Percentiles rank a stretch among this genome's conserved stretches.
Conservation (phyloP, 2,797 vertebrate genomes). For the Pantherophis vulpinus region DNA sequence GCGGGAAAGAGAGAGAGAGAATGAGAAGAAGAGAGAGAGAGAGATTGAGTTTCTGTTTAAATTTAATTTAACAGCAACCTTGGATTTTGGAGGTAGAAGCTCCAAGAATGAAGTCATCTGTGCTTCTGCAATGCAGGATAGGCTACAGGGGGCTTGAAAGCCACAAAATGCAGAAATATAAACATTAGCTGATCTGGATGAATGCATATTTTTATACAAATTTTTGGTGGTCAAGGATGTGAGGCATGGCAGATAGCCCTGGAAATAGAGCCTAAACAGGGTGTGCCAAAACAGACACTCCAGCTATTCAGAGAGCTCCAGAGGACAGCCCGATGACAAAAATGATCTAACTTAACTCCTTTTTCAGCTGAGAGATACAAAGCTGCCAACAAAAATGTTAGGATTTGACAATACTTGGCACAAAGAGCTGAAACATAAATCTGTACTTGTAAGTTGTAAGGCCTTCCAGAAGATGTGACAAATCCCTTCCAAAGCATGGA, state of each 20-base stretch:
- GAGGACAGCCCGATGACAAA: slow-evolving; percentile 42
- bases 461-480: slow-evolving; percentile 66
- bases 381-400: slow-evolving; percentile 69
- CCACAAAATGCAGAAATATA: slow-evolving; percentile 29
- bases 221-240: slow-evolving; percentile 43
- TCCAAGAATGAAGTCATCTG: neutral
- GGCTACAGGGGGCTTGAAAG: neutral
- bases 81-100: neutral
- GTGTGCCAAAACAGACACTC: slow-evolving; percentile 52
- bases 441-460: slow-evolving; percentile 67
- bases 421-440: slow-evolving; percentile 59
- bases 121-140: neutral
- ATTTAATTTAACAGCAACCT: slow-evolving; percentile 44
- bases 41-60: neutral
- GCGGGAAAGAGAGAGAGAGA: neutral
- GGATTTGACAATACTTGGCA: slow-evolving; percentile 68
- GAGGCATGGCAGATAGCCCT: slow-evolving; percentile 18
- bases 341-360: slow-evolving; percentile 57
- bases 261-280: slow-evolving; percentile 43
- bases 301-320: slow-evolving; percentile 10
- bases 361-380: slow-evolving; percentile 50
- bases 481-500: slow-evolving; percentile 61
- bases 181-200: slow-evolving; percentile 58
- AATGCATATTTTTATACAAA: slow-evolving; percentile 44
- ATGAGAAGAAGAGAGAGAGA: neutral